Percentiles rank a stretch among this genome's conserved stretches.
Conservation (phyloP, 1,140 invertebrate species). For the Chlorops oryzae region DNA sequence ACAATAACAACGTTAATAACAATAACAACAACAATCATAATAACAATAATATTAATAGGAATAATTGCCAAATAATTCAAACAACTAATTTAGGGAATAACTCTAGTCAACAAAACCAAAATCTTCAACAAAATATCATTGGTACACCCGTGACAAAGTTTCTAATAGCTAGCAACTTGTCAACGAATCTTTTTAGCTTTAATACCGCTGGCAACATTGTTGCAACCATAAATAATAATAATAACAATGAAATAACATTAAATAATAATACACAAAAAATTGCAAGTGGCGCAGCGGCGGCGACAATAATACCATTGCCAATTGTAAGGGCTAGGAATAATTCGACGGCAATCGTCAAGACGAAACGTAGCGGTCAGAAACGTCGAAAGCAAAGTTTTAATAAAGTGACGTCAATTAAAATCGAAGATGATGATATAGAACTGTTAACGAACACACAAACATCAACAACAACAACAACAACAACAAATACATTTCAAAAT, state of each 20-base stretch:
- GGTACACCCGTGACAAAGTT: not conserved
- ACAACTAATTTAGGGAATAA: constrained; percentile 17
- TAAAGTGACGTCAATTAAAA: constrained; percentile 13
- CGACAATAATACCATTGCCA: constrained; percentile 19
- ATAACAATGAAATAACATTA: constrained; percentile 20
- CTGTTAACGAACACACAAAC: not conserved
- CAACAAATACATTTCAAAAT: not conserved
- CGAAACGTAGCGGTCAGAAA: constrained; percentile 12
- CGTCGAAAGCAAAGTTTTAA: constrained; percentile 17
- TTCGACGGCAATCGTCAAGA: not conserved
- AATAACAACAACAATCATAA: constrained; percentile 1
- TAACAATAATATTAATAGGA: constrained; percentile 8
- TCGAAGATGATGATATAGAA: constrained; percentile 4
- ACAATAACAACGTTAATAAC: constrained; percentile 5
- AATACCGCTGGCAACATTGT: too few relatives aligned
- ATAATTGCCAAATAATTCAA: constrained; percentile 19
- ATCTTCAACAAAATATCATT: constrained; percentile 1
- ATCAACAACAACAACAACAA: constrained; percentile 2
- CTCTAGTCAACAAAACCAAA: constrained; percentile 13
- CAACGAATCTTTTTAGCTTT: too few relatives aligned
- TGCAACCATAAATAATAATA: constrained; percentile 9
- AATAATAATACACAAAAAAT: constrained; percentile 12
- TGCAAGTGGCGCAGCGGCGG: constrained; percentile 9
- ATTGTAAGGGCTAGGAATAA: constrained; percentile 18
- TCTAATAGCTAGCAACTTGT: too few relatives aligned